Percentiles rank a stretch among this genome's conserved stretches.
Conservation (phyloP, 2,113 vertebrate genomes). For the Channa maculata region DNA sequence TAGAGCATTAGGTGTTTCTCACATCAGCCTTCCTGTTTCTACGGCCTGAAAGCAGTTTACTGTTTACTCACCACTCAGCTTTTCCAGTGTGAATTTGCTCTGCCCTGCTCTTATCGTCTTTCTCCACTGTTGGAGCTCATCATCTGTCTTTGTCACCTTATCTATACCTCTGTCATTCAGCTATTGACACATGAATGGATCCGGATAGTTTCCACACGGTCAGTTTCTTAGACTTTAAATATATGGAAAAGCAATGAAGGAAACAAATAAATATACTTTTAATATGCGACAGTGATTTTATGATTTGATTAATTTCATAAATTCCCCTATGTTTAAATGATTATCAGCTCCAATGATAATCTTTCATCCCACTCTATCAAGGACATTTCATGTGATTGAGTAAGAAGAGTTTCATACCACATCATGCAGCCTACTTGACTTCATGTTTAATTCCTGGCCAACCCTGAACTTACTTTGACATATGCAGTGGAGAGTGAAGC, state of each 20-base stretch:
- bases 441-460: conserved; percentile 68
- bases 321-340: conserved; percentile 30
- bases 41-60: not conserved
- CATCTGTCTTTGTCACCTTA: conserved; percentile 31
- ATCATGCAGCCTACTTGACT: conserved; percentile 31
- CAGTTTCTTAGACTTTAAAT: conserved; percentile 5
- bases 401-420: conserved; percentile 15
- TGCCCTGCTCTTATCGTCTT: not conserved
- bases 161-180: conserved; percentile 17
- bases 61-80: not conserved
- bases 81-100: not conserved
- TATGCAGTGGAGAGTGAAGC: conserved; percentile 26
- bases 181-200: conserved; percentile 27
- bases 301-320: conserved; percentile 33
- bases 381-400: conserved; percentile 2
- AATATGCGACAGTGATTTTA: not conserved
- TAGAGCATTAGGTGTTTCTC: not conserved
- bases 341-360: conserved; percentile 12
- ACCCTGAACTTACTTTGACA: conserved; percentile 56
- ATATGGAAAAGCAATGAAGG: not conserved
- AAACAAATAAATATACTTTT: not conserved
- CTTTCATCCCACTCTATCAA: conserved; percentile 9
- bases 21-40: not conserved
- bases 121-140: not conserved
- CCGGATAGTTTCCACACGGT: conserved; percentile 1